Conservation (phyloP, 2,797 vertebrate genomes). For the Limnodromus scolopaceus region DNA sequence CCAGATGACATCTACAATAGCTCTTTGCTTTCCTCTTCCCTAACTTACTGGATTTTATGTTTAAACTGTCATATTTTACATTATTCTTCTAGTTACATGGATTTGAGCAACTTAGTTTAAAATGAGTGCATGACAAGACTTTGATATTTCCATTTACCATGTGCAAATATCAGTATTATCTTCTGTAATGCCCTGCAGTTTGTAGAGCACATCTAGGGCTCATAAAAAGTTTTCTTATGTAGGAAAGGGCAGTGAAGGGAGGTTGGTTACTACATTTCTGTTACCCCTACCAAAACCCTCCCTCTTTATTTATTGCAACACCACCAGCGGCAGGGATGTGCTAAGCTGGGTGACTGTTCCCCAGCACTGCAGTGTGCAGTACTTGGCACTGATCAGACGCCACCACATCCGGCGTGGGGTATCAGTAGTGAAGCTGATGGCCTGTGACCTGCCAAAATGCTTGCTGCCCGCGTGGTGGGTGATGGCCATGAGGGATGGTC, state of each 20-base stretch:
- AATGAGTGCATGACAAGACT: background rate
- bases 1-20: background rate
- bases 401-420: accelerated
- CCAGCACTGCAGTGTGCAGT: background rate
- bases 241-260: background rate
- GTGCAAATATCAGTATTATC: background rate
- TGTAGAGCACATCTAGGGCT: background rate
- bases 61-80: background rate
- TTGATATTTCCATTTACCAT: background rate
- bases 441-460: accelerated
- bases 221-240: background rate
- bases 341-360: accelerated
- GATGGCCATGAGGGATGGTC: background rate
- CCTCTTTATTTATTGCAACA: background rate
- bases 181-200: background rate
- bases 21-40: background rate
- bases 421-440: accelerated
- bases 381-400: background rate
- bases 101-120: background rate
- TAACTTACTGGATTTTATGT: background rate
- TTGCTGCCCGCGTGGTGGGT: accelerated
- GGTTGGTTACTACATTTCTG: background rate
- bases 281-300: background rate
- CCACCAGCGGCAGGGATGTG: accelerated
- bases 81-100: background rate